Evolutionary conservation across 2,797 vertebrate genomes (phyloP).

Genomic region (Arctocebus calabarensis): DNA sequence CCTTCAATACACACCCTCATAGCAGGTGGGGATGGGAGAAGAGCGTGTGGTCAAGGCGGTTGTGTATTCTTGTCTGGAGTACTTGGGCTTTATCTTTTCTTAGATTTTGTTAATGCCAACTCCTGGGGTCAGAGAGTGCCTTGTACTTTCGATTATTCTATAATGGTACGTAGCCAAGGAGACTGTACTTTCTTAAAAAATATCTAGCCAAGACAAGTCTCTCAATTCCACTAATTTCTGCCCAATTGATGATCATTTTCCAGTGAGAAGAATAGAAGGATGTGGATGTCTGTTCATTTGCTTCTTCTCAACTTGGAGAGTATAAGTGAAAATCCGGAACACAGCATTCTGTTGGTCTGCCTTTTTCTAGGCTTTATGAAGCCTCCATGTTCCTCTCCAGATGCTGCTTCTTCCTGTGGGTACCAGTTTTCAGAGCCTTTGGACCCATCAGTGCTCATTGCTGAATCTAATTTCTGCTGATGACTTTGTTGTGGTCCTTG

Average conservation of each 20-base stretch:
- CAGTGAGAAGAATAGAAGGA: neutral
- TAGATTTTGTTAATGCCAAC: neutral
- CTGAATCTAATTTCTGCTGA: neutral
- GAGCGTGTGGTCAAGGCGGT: neutral
- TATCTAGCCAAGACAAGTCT: neutral
- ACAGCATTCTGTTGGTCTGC: neutral
- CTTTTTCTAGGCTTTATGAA: neutral
- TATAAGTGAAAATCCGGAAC: neutral
- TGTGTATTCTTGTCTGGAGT: neutral
- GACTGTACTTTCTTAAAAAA: constrained; percentile 6
- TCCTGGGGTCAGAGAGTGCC: neutral
- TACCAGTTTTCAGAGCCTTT: neutral
- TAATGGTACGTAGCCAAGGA: neutral
- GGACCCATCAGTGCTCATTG: neutral
- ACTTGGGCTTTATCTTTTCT: neutral
- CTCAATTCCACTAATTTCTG: neutral
- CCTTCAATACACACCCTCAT: neutral
- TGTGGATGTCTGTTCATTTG: neutral
- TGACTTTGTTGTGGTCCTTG: neutral
- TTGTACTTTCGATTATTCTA: neutral
- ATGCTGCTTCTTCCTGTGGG: neutral
- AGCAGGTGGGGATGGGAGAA: neutral
- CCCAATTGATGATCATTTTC: neutral
- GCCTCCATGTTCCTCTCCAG: neutral
- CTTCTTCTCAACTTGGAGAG: neutral